phyloP scores from a whole-genome alignment of 2,888 invertebrate genomes.

The Tipula unca region DNA sequence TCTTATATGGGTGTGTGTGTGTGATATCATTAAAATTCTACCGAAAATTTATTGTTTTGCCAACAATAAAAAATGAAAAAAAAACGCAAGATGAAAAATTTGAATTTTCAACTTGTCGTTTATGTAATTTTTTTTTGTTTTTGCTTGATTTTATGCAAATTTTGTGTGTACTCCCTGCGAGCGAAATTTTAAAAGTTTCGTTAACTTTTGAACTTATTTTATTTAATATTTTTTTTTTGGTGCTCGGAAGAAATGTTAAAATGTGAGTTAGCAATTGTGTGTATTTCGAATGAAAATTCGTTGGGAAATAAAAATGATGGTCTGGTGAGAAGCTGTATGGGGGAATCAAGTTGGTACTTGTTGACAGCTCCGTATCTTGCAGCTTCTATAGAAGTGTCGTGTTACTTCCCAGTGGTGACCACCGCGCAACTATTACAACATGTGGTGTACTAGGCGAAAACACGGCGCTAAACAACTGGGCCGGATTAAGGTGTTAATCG shows the following conservation, averaged over 20 bases:
- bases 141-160: background rate
- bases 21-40: background rate
- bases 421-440: too few relatives aligned
- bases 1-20: too few relatives aligned
- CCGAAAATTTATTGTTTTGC: background rate
- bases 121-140: background rate
- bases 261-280: background rate
- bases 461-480: too few relatives aligned
- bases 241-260: background rate
- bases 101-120: background rate
- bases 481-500: too few relatives aligned
- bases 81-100: background rate
- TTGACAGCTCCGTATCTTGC: too few relatives aligned
- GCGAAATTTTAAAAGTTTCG: background rate
- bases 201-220: background rate
- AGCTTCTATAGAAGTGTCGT: too few relatives aligned
- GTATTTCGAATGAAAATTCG: background rate
- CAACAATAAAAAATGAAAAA: background rate
- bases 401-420: too few relatives aligned
- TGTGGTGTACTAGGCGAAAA: too few relatives aligned
- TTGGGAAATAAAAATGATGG: too few relatives aligned
- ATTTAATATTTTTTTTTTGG: background rate
- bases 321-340: too few relatives aligned
- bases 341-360: too few relatives aligned
- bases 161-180: background rate